phyloP scores from a whole-genome alignment of 2,888 invertebrate species.

The Hetaerina titia region DNA sequence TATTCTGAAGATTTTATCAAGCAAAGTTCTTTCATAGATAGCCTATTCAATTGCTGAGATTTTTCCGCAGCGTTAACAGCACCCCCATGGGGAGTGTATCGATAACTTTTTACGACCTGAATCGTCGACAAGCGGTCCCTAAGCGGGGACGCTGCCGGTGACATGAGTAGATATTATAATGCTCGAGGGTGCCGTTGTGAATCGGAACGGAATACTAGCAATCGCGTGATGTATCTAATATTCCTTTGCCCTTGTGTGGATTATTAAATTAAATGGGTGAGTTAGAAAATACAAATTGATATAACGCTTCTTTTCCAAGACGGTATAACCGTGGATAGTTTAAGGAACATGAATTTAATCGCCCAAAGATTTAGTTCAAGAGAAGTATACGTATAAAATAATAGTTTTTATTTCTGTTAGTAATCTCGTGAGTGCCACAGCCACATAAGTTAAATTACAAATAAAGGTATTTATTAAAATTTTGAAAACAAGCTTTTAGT shows the following conservation, averaged over 20 bases:
- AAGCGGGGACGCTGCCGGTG: not conserved
- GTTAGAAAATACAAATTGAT: not conserved
- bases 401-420: no score
- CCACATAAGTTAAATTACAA: no score
- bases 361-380: no score
- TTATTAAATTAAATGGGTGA: not conserved
- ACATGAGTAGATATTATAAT: slow-evolving; percentile 9
- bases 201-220: not conserved
- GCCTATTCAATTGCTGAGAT: slow-evolving; percentile 13
- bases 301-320: not conserved
- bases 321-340: not conserved
- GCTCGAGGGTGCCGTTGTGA: slow-evolving; percentile 12
- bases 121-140: slow-evolving; percentile 4
- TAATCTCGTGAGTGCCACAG: no score
- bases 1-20: not conserved
- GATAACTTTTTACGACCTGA: slow-evolving; percentile 32
- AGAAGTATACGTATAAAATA: no score
- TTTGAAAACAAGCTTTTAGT: no score
- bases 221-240: not conserved
- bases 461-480: no score
- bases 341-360: no score
- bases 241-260: not conserved
- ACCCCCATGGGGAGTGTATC: not conserved
- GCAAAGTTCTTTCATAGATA: not conserved
- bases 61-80: slow-evolving; percentile 1